These are phyloP conservation scores for Standfussiana lucernea DNA, from an alignment of 2,888 invertebrate genomes.

Conservation along the genomic window DNA sequence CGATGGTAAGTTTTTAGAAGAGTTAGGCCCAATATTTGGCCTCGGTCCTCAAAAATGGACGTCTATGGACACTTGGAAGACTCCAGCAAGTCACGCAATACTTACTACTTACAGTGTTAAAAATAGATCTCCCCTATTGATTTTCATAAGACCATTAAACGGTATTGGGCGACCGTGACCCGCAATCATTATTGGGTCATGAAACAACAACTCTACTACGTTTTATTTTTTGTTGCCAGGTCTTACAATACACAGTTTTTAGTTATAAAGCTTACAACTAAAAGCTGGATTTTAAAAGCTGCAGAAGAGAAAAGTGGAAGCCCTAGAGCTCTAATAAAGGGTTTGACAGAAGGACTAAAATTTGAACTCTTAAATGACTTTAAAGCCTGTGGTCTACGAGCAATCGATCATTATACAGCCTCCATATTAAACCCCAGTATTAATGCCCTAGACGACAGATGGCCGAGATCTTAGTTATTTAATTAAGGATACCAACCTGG, in stretches of 20 bases:
- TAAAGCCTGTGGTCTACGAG: not conserved
- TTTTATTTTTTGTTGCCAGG: conserved; percentile 11
- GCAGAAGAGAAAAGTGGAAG: not conserved
- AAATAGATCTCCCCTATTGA: conserved; percentile 45
- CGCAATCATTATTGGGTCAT: conserved; percentile 52
- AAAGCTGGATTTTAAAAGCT: not conserved
- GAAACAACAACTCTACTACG: conserved; percentile 21
- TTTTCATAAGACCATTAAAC: conserved; percentile 39
- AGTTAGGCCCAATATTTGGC: not conserved
- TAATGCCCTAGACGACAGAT: conserved; percentile 17
- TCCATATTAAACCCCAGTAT: conserved; percentile 5
- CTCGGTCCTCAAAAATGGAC: not conserved
- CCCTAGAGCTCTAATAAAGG: not conserved
- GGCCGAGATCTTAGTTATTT: conserved; percentile 40
- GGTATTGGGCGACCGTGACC: conserved; percentile 46
- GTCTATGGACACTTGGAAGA: not conserved
- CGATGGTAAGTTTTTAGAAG: not conserved
- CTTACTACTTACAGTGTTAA: conserved; percentile 1
- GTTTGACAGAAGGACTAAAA: not conserved
- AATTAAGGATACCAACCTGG: conserved; percentile 43
- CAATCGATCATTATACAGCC: conserved; percentile 20
- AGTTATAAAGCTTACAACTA: not conserved
- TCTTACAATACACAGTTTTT: not conserved
- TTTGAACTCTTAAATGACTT: conserved; percentile 4
- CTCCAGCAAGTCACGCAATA: conserved; percentile 9